Evolutionary conservation across 2,797 vertebrate genomes (phyloP).

Genomic region (Oreochromis grahami): DNA sequence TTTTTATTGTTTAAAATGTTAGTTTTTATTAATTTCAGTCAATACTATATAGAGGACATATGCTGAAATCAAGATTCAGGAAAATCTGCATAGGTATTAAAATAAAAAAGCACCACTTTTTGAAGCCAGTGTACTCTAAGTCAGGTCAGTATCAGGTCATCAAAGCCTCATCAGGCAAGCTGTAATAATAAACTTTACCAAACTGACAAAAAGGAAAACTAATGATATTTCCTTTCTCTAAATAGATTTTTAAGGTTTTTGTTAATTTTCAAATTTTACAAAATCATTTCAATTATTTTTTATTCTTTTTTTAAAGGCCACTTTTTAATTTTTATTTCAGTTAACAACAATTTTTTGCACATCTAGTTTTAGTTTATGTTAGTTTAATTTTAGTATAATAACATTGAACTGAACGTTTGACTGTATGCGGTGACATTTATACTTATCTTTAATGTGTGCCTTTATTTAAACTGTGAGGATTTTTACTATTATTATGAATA

Average conservation of each 20-base stretch:
- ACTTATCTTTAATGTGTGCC: not conserved
- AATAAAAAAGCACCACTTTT: not conserved
- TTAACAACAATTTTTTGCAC: not conserved
- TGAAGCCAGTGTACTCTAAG: not conserved
- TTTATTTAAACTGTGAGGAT: not conserved
- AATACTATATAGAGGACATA: not conserved
- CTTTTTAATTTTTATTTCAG: not conserved
- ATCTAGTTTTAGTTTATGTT: not conserved
- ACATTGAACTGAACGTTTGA: not conserved
- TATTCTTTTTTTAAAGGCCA: not conserved
- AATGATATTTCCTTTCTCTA: not conserved
- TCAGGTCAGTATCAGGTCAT: not conserved
- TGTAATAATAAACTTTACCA: not conserved
- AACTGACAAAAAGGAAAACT: not conserved
- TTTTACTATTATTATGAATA: not conserved
- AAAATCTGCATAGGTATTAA: not conserved
- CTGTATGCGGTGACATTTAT: not conserved
- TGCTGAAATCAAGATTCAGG: not conserved
- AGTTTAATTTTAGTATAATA: not conserved
- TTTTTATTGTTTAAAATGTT: not conserved
- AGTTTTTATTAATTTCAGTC: not conserved
- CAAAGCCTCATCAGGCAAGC: not conserved
- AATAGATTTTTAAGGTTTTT: not conserved
- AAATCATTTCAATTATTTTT: not conserved
- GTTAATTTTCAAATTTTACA: not conserved